Base-by-base conservation (phyloP, 2,113 vertebrate species). In the Mastomys coucha region DNA sequence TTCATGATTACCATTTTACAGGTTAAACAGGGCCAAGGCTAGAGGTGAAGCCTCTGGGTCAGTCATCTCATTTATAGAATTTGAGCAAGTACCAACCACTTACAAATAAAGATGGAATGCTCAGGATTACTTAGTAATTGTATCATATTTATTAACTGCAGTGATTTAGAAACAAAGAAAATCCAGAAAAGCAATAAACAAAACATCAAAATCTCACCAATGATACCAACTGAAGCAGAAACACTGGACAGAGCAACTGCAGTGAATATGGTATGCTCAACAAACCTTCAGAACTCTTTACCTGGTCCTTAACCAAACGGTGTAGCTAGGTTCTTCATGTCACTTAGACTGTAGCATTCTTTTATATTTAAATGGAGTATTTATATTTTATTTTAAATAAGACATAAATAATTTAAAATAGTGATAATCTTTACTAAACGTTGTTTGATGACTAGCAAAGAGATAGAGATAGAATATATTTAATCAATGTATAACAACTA, bases 141-240 rank as follows among this genome's bases (percentile, higher is more conserved):
- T 2, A 13, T 58, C 22, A 45, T 33, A 42, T 22, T 82, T 70
- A 72, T 36, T 72, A 69, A 91, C 90, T 8, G 39, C 2, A 78
- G 8, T 96, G 36, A 53, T 65, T 86, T 82, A 87, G 60, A 85
- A 76, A 73, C 16, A 81, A 96, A 56, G 1, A 49, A 42, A 91
- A 93, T 39, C 1, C 33, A 70, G 84, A 78, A 89, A 31, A 63
- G 17, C 53, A 45, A 51, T 70, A 14, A 60, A 49, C 33, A 88
- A 65, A 94, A 60, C 24, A 56, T 33, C 1, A 78, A 60, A 67
- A 31, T 73, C 77, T 49, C 58, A 42, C 20, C 33, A 81, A 80
- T 31, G n/a, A 60, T 0, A 20, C 3, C 12, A 45, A 53, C 12
- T 24, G 22, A 7, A 67, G 6, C n/a, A 5, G 13, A 65, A 70